These are phyloP conservation scores for Psittacula derbiana DNA, from an alignment of 2,797 vertebrate species.

Conservation along the genomic window DNA sequence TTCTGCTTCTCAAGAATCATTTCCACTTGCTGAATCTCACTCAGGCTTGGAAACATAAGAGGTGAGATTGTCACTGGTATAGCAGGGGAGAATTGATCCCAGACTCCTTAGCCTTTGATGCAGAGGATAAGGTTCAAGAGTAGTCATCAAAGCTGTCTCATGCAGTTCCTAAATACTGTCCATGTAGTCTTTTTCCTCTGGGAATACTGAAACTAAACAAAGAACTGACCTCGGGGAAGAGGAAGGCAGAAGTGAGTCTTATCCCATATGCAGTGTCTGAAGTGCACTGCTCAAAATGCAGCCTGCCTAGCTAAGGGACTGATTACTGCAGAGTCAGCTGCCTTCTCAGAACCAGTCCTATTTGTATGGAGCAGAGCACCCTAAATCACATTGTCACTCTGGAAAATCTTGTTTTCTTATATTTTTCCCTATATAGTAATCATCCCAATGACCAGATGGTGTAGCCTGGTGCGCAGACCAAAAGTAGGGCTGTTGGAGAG, in stretches of 20 bases:
- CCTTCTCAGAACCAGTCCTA: neutral
- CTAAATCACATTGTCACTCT: neutral
- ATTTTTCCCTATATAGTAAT: neutral
- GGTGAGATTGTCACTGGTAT: neutral
- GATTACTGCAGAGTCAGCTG: neutral
- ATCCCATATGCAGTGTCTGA: neutral
- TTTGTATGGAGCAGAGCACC: neutral
- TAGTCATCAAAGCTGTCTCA: neutral
- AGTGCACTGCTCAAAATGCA: neutral
- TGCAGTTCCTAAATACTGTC: neutral
- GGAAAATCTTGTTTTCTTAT: neutral
- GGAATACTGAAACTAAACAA: neutral
- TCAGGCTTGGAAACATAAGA: neutral
- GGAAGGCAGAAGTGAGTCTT: neutral
- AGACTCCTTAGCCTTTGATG: neutral
- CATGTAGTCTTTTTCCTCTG: neutral
- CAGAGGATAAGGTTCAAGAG: neutral
- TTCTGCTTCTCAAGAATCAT: slow-evolving; percentile 24
- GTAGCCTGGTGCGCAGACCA: neutral
- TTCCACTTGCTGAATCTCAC: slow-evolving; percentile 33
- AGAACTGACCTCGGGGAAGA: neutral
- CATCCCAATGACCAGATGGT: neutral
- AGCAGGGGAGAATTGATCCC: neutral
- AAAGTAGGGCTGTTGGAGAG: neutral
- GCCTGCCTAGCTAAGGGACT: neutral